Evolutionary conservation across 2,113 vertebrate genomes (phyloP).

Genomic region (Orthonyx spaldingii): DNA sequence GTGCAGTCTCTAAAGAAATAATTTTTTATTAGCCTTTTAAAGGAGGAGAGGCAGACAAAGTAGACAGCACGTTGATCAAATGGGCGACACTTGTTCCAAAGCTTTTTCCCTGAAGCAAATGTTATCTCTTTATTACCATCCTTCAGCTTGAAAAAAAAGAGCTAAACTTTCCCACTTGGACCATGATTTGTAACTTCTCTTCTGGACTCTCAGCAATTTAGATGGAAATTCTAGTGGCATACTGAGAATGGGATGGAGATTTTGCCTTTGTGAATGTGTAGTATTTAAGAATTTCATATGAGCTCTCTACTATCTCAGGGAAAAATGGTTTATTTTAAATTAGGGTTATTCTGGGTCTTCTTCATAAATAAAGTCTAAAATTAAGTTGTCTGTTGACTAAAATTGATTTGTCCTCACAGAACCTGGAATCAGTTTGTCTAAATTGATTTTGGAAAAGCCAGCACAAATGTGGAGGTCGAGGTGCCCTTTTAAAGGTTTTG

Average conservation of each 20-base stretch:
- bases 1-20: background rate
- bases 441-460: background rate
- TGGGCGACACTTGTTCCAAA: background rate
- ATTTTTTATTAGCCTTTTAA: conserved; percentile 13
- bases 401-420: background rate
- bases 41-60: background rate
- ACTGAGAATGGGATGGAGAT: background rate
- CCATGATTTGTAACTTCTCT: background rate
- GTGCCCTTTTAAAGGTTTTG: background rate
- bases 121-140: background rate
- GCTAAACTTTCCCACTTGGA: background rate
- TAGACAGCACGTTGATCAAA: background rate
- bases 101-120: background rate
- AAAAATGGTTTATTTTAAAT: background rate
- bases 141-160: background rate
- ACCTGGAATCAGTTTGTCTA: background rate
- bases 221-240: background rate
- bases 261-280: background rate
- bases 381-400: background rate
- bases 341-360: background rate
- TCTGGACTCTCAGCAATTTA: background rate
- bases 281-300: accelerated
- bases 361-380: background rate
- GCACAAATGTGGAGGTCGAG: background rate
- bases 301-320: background rate